Evolutionary conservation across 1,140 invertebrate genomes (phyloP), one percentile per base, ranked within the genome.

Genomic region (Drosophila sp.): DNA sequence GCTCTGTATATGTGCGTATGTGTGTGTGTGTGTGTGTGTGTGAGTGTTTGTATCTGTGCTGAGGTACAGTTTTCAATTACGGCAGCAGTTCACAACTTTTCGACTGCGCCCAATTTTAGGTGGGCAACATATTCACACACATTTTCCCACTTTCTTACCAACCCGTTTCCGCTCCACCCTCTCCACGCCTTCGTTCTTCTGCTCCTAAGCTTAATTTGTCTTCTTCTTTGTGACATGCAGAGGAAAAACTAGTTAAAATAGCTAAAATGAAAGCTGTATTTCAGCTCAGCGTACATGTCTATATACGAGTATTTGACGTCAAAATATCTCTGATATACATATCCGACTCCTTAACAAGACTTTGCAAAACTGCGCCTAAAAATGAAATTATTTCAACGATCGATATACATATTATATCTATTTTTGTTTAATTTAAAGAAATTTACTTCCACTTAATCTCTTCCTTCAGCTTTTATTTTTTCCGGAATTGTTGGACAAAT

Each of bases 21-120:
- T 54, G 38, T 43, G 18, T 62, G 21, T 45, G 25, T 58, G 25
- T 70, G 53, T 57, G 38, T 9, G 11, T 36, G 34, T 14, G 38
- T 41, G 40, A 40, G 41, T 69, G 56, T 62, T 32, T 56, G 67
- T 53, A 46, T 50, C 58, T 53, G 45, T 48, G 53, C 41, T 54
- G 13, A 78, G 79, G 80, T 82, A 82, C 80, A 82, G 80, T 82
- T 82, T 82, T 82, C 80, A 82, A 83, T 82, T 83, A 83, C 79
- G 74, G 48, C 79, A 74, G 70, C 76, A 58, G 74, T 70, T 81
- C 69, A 64, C 71, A 75, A 78, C 80, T 78, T 83, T 83, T 83
- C 21, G 80, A 82, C 80, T 67, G 76, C 62, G 69, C 62, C 53
- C 62, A 56, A 72, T 50, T 50, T 69, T 45, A 25, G 38, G 34